phyloP scores from a whole-genome alignment of 2,888 invertebrate species.

The Eulithis prunata region DNA sequence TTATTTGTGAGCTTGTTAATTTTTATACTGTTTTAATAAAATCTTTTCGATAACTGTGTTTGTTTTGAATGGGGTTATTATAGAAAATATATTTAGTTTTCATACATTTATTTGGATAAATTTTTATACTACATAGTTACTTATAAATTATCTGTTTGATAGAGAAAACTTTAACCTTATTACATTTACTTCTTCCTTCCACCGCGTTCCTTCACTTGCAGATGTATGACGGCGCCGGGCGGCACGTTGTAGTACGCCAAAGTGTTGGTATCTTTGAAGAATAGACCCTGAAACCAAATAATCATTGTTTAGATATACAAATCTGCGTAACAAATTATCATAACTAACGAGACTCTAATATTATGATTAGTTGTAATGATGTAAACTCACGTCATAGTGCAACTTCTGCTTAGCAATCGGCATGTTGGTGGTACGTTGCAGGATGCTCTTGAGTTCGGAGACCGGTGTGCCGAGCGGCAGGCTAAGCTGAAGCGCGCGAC shows the following conservation, averaged over 20 bases:
- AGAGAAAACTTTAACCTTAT: neutral
- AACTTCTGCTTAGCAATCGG: slow-evolving; percentile 99
- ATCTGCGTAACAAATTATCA: too few species aligned
- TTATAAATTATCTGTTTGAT: neutral
- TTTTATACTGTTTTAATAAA: slow-evolving; percentile 45
- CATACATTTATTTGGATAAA: too few species aligned
- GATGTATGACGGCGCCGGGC: slow-evolving; percentile 91
- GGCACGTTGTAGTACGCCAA: slow-evolving; percentile 98
- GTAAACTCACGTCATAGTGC: slow-evolving; percentile 90
- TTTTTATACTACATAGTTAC: neutral
- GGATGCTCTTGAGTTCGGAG: slow-evolving; percentile 93
- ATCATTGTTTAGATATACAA: neutral
- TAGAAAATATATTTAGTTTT: too few species aligned
- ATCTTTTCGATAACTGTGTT: slow-evolving; percentile 24
- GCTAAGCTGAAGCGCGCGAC: slow-evolving; percentile 92
- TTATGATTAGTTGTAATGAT: slow-evolving; percentile 9
- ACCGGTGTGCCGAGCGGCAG: slow-evolving; percentile 91
- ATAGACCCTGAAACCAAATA: slow-evolving; percentile 90
- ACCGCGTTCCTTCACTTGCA: slow-evolving; percentile 98
- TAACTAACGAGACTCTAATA: too few species aligned
- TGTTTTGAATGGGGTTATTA: neutral
- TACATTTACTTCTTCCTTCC: slow-evolving; percentile 94
- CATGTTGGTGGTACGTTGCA: slow-evolving; percentile 95
- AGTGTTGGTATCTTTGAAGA: slow-evolving; percentile 98
- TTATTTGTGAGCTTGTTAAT: slow-evolving; percentile 41